These are phyloP conservation scores for Paradoxurus hermaphroditus DNA, from an alignment of 2,113 vertebrate genomes.

Conservation along the genomic window DNA sequence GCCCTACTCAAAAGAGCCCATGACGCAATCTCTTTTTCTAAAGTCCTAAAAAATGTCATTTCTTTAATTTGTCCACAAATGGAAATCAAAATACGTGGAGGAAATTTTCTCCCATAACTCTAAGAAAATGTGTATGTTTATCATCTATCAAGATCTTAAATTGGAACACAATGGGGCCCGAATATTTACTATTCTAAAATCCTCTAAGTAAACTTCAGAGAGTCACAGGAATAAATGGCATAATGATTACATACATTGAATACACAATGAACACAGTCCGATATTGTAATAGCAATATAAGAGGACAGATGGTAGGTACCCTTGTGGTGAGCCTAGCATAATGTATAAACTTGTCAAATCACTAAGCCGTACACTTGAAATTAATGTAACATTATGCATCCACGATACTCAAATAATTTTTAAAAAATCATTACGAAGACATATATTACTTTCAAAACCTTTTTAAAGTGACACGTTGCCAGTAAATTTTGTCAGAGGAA, in stretches of 20 bases:
- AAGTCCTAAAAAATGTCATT: background rate
- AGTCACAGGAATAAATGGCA: background rate
- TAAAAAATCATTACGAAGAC: slow-evolving; percentile 20
- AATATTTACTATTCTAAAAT: slow-evolving; percentile 25
- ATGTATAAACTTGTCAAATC: background rate
- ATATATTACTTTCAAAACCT: slow-evolving; percentile 14
- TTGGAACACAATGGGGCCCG: slow-evolving; percentile 9
- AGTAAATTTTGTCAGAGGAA: slow-evolving; percentile 8
- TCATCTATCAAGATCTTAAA: slow-evolving; percentile 3
- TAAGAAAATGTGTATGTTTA: background rate
- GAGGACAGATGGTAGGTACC: background rate
- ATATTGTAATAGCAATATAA: background rate
- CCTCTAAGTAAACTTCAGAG: background rate
- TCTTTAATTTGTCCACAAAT: slow-evolving; percentile 12
- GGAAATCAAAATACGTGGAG: background rate
- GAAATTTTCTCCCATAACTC: background rate
- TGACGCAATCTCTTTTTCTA: background rate
- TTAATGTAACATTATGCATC: background rate
- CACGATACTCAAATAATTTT: background rate
- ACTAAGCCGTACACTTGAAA: background rate
- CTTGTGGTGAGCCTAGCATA: background rate
- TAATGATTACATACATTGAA: too few relatives aligned
- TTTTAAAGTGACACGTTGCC: slow-evolving; percentile 35
- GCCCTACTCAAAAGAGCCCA: background rate
- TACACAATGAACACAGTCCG: background rate